These are phyloP conservation scores for Chlorodrepanis virens DNA, from an alignment of 2,113 vertebrate species.

Conservation along the genomic window DNA sequence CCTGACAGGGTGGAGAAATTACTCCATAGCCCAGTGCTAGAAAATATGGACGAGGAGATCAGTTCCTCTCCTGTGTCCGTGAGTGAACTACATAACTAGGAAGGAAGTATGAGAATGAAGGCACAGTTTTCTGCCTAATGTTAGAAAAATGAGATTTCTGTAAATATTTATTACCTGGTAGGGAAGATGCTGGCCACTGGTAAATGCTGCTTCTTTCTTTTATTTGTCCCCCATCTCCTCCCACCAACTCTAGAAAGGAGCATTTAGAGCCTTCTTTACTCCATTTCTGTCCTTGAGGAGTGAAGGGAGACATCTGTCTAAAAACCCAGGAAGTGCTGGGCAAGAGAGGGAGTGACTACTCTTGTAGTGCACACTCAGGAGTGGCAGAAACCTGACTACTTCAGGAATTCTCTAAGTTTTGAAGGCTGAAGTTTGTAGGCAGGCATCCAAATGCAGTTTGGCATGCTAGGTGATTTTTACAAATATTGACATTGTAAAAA, in stretches of 20 bases:
- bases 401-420: background rate
- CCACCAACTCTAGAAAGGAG: background rate
- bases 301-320: background rate
- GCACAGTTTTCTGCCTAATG: background rate
- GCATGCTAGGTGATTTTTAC: background rate
- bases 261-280: background rate
- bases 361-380: background rate
- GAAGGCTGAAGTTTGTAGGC: background rate
- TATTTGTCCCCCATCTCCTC: background rate
- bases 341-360: background rate
- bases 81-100: background rate
- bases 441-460: background rate
- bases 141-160: background rate
- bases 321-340: background rate
- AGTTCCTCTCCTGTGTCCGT: background rate
- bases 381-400: background rate
- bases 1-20: background rate
- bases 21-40: background rate
- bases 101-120: background rate
- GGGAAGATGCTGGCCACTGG: background rate
- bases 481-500: background rate
- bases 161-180: background rate
- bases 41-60: rapidly evolving
- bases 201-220: background rate
- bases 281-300: background rate